These are phyloP conservation scores for Aphis gossypii DNA, from an alignment of 1,140 invertebrate species.

Conservation along the genomic window DNA sequence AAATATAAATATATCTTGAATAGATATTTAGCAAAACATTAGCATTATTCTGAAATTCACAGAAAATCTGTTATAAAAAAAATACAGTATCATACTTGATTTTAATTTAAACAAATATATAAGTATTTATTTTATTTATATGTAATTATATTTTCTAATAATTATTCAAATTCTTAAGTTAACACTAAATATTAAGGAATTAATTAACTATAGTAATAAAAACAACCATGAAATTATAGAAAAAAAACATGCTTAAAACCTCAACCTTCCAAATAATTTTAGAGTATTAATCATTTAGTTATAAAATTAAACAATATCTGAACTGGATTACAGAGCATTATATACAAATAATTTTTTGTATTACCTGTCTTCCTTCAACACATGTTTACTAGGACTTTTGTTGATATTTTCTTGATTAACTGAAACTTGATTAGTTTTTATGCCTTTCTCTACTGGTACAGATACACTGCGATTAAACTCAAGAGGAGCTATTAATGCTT, in stretches of 20 bases:
- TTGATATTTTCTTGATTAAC: conserved; percentile 42
- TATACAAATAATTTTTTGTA: background rate
- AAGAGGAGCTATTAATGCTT: conserved; percentile 69
- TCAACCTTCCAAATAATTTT: conserved; percentile 49
- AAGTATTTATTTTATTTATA: background rate
- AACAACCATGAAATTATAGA: conserved; percentile 14
- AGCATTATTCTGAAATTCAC: background rate
- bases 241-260: conserved; percentile 55
- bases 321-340: conserved; percentile 40
- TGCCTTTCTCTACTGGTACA: conserved; percentile 77
- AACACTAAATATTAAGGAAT: background rate
- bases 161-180: background rate
- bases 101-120: background rate
- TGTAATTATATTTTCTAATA: conserved; percentile 16
- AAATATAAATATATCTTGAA: background rate
- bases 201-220: background rate
- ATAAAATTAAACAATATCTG: conserved; percentile 11
- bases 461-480: conserved; percentile 86
- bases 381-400: conserved; percentile 37
- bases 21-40: background rate
- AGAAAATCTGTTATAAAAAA: background rate
- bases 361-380: conserved; percentile 48
- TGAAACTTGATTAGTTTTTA: conserved; percentile 60
- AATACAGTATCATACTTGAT: background rate
- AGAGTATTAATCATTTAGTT: conserved; percentile 36